phyloP scores from a whole-genome alignment of 2,113 vertebrate genomes.

The Elgaria multicarinata region DNA sequence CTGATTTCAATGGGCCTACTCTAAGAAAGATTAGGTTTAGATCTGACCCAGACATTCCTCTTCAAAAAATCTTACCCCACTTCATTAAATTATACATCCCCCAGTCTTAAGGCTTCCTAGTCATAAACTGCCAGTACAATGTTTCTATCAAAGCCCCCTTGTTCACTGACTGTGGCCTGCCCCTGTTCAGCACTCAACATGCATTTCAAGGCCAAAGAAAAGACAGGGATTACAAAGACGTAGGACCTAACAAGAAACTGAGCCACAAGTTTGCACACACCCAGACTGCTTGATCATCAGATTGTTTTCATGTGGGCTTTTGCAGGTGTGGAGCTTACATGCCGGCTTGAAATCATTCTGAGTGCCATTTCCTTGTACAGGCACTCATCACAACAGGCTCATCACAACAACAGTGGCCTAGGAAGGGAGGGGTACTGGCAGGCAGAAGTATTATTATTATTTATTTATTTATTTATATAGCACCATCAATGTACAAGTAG shows the following conservation, averaged over 20 bases:
- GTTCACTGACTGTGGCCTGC: neutral
- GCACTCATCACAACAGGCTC: too few species aligned
- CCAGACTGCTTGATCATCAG: neutral
- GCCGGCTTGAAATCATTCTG: neutral
- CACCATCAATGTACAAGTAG: too few species aligned
- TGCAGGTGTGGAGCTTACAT: neutral
- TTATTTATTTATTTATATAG: too few species aligned
- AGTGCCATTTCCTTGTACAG: neutral
- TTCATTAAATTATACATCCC: neutral
- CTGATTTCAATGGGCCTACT: too few species aligned
- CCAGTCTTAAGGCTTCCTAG: neutral
- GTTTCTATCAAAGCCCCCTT: neutral
- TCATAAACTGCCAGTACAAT: neutral
- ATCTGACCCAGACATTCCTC: neutral
- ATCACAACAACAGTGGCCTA: neutral
- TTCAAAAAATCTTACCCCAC: neutral
- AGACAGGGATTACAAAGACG: neutral
- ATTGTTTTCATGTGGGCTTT: neutral
- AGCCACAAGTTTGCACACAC: neutral
- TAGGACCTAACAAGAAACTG: neutral
- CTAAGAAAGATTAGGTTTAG: too few species aligned
- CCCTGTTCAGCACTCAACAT: neutral
- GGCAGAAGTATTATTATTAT: neutral
- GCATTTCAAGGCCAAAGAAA: too few species aligned
- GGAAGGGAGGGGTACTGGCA: neutral